Base-by-base conservation (phyloP, 2,888 invertebrate genomes). In the Dione juno region DNA sequence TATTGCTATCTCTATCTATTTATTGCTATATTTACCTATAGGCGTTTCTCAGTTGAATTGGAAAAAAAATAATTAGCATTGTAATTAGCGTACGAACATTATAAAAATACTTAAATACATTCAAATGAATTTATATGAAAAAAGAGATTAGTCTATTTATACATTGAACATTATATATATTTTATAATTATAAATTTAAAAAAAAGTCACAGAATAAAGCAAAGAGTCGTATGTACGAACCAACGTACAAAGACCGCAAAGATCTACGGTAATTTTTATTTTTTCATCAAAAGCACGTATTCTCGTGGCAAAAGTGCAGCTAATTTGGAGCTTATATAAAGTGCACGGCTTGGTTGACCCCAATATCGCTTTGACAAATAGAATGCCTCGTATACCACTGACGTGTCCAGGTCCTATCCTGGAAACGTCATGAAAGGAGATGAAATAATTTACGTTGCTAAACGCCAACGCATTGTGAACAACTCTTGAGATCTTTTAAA, bases 291-390 rank as follows among this genome's bases (percentile, higher is more conserved):
- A 67, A 67, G 67, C 40, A 50, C 40, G 9, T 52, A 52, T 67
- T 63, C 43, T 63, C 68, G 41, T 53, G 8, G 35, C 59, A 68
- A 68, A 68, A 63, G 45, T 28, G 67, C 53, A 45, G 68, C 53
- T 68, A 68, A 68, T 68, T 68, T 68, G 37, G 41, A 45, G 63
- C 68, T 68, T 68, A 68, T 68, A 63, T 63, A 63, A 45, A 68
- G 54, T 63, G 28, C 61, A 50, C 58, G 43, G 61, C 63, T 61
- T n/a, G 68, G 61, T 37, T 68, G 68, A 68, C 68, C 68, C 53
- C 61, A 61, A 68, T 68, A 63, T 68, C 13, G 40, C 48, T 50
- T 64, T 50, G 19, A 50, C 50, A 50, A 50, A 37, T 52, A 40
- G 37, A 19, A 64, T 64, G 21, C 16, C 37, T 16, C 13, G 13